phyloP scores from a whole-genome alignment of 37 sponge, comb jelly and placozoan genomes.

The Beroe forskalii region DNA sequence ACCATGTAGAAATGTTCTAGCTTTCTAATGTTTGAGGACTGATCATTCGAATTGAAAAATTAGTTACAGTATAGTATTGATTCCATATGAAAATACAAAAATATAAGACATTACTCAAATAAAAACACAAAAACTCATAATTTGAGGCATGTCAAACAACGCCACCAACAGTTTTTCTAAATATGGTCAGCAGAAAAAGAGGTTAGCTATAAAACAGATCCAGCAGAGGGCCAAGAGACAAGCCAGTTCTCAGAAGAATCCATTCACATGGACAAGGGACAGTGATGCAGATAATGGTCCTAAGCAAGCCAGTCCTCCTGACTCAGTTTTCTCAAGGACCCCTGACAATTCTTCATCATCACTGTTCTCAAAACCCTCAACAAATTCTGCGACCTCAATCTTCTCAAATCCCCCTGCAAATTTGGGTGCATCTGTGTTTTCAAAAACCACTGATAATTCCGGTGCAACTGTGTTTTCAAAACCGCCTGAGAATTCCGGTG shows the following conservation, averaged over 20 bases:
- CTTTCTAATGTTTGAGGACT: too few species aligned
- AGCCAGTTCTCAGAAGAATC: not conserved
- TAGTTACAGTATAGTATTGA: too few species aligned
- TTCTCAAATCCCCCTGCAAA: not conserved
- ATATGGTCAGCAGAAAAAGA: slow-evolving; percentile 38
- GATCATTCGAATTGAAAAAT: too few species aligned
- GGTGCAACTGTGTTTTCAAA: not conserved
- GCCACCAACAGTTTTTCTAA: slow-evolving; percentile 2
- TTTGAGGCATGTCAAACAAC: not conserved
- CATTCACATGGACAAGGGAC: slow-evolving; percentile 24
- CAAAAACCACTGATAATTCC: not conserved
- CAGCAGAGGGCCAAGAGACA: not conserved
- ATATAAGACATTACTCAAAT: too few species aligned
- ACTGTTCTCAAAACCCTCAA: too few species aligned
- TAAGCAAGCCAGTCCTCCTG: too few species aligned
- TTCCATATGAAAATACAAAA: too few species aligned
- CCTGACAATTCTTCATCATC: too few species aligned
- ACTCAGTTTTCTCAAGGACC: not conserved
- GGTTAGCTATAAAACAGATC: not conserved
- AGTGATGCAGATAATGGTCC: not conserved
- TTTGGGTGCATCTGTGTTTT: not conserved
- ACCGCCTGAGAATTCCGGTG: not conserved
- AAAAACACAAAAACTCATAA: too few species aligned
- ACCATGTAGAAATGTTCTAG: too few species aligned
- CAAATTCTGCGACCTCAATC: too few species aligned